Conservation (phyloP, 2,888 invertebrate species). For the Thymelicus acteon region DNA sequence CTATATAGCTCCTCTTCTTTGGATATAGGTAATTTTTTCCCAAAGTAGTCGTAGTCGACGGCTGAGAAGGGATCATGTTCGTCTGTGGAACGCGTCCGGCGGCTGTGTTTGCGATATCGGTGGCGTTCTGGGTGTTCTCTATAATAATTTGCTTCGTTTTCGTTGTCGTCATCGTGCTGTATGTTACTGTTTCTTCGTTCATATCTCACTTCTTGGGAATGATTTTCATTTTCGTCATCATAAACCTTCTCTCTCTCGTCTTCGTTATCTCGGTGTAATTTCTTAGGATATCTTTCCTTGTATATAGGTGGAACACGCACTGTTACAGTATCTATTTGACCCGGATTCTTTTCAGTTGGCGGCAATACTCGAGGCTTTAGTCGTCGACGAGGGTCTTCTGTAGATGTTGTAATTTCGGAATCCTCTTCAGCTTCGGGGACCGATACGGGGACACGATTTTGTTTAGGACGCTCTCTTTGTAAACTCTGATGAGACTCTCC, state of each 20-base stretch:
- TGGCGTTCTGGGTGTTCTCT: conserved; percentile 41
- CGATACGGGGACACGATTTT: conserved; percentile 56
- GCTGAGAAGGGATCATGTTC: conserved; percentile 55
- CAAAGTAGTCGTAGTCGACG: conserved; percentile 73
- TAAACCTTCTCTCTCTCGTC: conserved; percentile 36
- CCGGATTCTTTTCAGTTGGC: conserved; percentile 79
- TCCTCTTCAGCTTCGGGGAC: conserved; percentile 56
- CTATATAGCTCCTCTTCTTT: conserved; percentile 68
- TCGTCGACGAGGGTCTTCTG: conserved; percentile 70
- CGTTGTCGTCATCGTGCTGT: conserved; percentile 51
- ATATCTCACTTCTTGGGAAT: conserved; percentile 24
- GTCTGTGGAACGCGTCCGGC: conserved; percentile 58
- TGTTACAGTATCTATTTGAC: conserved; percentile 79
- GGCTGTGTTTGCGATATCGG: conserved; percentile 63
- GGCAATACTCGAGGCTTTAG: conserved; percentile 75
- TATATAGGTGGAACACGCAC: conserved; percentile 81
- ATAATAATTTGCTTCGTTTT: conserved; percentile 37
- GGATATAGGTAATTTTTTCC: conserved; percentile 65
- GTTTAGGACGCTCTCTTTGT: conserved; percentile 54
- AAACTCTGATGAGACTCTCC: conserved; percentile 57
- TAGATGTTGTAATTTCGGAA: conserved; percentile 72
- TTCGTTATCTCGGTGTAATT: conserved; percentile 62
- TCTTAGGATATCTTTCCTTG: conserved; percentile 73
- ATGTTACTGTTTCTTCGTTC: conserved; percentile 9
- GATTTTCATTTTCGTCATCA: conserved; percentile 49